Evolutionary conservation across 2,113 vertebrate genomes (phyloP).

Genomic region (Holacanthus passer): DNA sequence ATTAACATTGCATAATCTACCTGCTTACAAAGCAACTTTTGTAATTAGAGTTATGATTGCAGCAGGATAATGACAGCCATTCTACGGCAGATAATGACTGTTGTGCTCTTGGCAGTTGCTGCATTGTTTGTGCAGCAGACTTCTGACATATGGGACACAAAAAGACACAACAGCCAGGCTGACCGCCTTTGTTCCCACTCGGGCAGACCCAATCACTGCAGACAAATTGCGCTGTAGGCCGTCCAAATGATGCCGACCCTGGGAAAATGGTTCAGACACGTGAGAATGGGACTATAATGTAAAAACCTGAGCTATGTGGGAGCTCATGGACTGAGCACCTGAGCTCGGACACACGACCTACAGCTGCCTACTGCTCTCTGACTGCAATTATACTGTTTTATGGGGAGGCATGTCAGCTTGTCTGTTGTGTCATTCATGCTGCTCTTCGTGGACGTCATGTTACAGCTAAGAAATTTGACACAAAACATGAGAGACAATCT

Average conservation of each 20-base stretch:
- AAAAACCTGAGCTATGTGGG: conserved; percentile 51
- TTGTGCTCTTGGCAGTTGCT: conserved; percentile 67
- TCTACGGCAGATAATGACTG: conserved; percentile 79
- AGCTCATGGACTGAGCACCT: conserved; percentile 47
- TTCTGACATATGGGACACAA: conserved; percentile 83
- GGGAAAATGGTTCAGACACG: conserved; percentile 74
- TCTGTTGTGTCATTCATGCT: conserved; percentile 19
- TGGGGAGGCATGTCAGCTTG: conserved; percentile 9
- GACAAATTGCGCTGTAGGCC: conserved; percentile 79
- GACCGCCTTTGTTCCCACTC: conserved; percentile 79
- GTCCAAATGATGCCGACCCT: conserved; percentile 74
- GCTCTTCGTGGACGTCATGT: neutral
- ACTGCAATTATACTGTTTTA: conserved; percentile 21
- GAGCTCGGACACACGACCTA: conserved; percentile 27
- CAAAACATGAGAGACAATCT: neutral
- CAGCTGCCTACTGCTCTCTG: conserved; percentile 21
- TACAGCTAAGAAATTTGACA: conserved; percentile 2
- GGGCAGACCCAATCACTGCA: conserved; percentile 78
- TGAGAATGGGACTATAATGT: conserved; percentile 68
- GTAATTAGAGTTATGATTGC: conserved; percentile 86
- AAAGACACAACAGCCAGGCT: conserved; percentile 76
- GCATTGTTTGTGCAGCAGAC: conserved; percentile 78
- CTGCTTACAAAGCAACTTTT: conserved; percentile 85
- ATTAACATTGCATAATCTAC: conserved; percentile 84
- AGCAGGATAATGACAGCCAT: conserved; percentile 78